A percentile compares a stretch with the other conserved stretches of the same genome.
These are phyloP conservation scores for Oceanodroma tethys DNA, from an alignment of 2,113 vertebrate species.

Conservation along the genomic window DNA sequence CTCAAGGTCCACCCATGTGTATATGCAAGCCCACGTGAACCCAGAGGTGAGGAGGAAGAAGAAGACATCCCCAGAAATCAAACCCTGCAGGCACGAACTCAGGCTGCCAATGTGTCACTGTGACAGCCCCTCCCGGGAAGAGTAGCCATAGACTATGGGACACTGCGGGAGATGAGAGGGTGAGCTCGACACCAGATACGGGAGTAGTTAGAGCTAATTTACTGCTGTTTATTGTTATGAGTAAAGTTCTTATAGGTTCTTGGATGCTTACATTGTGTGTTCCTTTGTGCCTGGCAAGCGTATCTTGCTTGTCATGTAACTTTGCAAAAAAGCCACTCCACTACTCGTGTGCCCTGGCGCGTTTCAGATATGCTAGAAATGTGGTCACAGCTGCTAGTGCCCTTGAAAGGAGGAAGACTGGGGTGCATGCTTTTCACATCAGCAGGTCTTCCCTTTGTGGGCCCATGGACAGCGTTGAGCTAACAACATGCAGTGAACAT, in stretches of 20 bases:
- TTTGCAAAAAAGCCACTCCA: not conserved
- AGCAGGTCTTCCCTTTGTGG: not conserved
- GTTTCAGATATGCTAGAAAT: not conserved
- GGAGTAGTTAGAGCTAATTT: not conserved
- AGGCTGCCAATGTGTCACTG: not conserved
- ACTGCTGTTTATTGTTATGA: not conserved
- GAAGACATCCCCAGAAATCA: not conserved
- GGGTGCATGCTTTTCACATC: not conserved
- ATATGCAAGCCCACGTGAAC: not conserved
- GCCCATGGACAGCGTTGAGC: not conserved
- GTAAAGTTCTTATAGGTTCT: not conserved
- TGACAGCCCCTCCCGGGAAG: not conserved
- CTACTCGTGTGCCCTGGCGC: not conserved
- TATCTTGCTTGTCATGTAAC: not conserved
- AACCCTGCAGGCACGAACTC: not conserved
- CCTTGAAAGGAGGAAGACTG: not conserved
- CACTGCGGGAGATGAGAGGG: not conserved
- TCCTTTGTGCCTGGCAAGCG: not conserved
- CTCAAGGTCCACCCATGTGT: not conserved
- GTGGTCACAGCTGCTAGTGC: not conserved
- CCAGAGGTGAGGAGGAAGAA: not conserved
- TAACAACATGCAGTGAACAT: not conserved
- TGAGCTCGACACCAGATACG: not conserved
- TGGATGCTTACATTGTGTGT: not conserved
- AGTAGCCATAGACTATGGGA: not conserved